phyloP scores from a whole-genome alignment of 2,888 invertebrate species.

The Drosophila fulvimacula region DNA sequence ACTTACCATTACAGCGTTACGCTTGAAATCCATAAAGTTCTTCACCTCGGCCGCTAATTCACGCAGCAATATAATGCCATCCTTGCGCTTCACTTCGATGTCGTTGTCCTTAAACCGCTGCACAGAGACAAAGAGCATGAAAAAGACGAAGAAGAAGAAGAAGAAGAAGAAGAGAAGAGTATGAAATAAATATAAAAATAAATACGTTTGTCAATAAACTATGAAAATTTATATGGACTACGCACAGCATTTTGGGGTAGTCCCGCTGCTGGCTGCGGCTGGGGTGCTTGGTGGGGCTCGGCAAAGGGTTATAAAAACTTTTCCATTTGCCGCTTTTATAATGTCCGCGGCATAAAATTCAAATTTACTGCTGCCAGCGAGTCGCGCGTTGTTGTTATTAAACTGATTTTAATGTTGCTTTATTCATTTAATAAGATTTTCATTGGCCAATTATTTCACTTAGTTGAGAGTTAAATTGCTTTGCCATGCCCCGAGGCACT shows the following conservation, averaged over 20 bases:
- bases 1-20: conserved; percentile 95
- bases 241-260: conserved; percentile 16
- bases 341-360: conserved; percentile 51
- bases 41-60: conserved; percentile 96
- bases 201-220: conserved; percentile 62
- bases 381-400: conserved; percentile 51
- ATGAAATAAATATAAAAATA: conserved; percentile 15
- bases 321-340: conserved; percentile 46
- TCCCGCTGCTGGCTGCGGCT: background rate
- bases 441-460: conserved; percentile 36
- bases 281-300: conserved; percentile 10
- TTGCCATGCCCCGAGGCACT: conserved; percentile 5
- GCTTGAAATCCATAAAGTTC: conserved; percentile 97
- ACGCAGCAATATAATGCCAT: conserved; percentile 92
- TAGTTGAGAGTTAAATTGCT: conserved; percentile 31
- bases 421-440: conserved; percentile 64
- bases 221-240: conserved; percentile 59
- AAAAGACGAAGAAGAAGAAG: background rate
- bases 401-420: conserved; percentile 62
- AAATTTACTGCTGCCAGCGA: conserved; percentile 46
- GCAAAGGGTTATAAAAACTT: conserved; percentile 61
- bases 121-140: conserved; percentile 60
- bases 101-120: conserved; percentile 93
- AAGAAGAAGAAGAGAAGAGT: conserved; percentile 1
- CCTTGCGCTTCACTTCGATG: conserved; percentile 92